Evolutionary conservation across 2,888 invertebrate species (phyloP).

Genomic region (Acronicta alni): DNA sequence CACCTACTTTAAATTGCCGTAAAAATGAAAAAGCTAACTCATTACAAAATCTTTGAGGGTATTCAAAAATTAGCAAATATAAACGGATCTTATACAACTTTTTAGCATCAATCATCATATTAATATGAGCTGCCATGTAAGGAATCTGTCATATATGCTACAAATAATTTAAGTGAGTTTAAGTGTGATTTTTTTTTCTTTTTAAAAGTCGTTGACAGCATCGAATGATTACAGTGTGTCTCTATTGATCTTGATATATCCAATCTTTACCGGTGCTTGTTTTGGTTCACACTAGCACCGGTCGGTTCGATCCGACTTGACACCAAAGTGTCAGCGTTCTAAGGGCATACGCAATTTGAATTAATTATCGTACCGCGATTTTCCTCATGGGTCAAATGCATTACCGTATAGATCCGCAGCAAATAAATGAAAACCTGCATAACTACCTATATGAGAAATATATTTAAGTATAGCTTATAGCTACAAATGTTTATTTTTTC

Average conservation of each 20-base stretch:
- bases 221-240: not conserved
- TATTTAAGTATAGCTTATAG: no score
- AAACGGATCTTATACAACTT: slow-evolving; percentile 12
- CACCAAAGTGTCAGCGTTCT: slow-evolving; percentile 21
- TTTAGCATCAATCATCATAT: slow-evolving; percentile 22
- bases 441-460: no score
- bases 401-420: not conserved
- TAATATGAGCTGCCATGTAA: not conserved
- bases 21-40: no score
- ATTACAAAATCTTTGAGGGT: no score
- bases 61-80: not conserved
- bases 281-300: slow-evolving; percentile 6
- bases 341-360: slow-evolving; percentile 38
- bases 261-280: slow-evolving; percentile 7
- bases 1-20: no score
- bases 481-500: no score
- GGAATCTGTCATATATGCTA: no score
- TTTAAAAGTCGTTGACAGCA: slow-evolving; percentile 13
- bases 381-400: slow-evolving; percentile 22
- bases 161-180: no score
- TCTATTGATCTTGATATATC: slow-evolving; percentile 4
- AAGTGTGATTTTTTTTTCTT: slow-evolving; percentile 17
- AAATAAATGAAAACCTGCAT: no score
- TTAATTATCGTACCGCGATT: slow-evolving; percentile 19
- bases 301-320: not conserved